Base-by-base conservation (phyloP, 2,888 invertebrate genomes). In the Chaitophorus viminalis region DNA sequence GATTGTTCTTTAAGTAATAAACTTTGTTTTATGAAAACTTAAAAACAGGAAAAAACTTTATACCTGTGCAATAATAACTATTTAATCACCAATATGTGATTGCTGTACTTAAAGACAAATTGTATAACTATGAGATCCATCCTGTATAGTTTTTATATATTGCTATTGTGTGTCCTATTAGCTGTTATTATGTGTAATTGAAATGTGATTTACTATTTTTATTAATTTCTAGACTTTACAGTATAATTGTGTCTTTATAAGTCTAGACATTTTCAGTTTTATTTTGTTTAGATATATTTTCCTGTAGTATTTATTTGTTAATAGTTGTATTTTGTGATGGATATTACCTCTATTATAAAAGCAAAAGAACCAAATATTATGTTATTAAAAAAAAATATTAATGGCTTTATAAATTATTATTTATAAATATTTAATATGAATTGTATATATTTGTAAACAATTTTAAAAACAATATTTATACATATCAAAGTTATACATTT, bases 201-300 rank as follows among this genome's bases (percentile, higher is more conserved):
- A 87, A 87, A 87, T 87, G 87, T 87, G 81, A 87, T 87, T 87
- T 87, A 87, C 79, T 78, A 77, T 84, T 77, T 78, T 86, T 54
- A 54, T 72, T 70, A 70, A 74, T 81, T 81, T 75, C 33, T 77
- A 68, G 54, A n/a, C 31, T 52, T 86, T 70, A 70, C 11, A 33
- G 68, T 85, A 52, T 76, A 68, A 81, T 87, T 78, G 18, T n/a
- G 39, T 79, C 17, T 74, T 29, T 72, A 39, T 74, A 81, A n/a
- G 46, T 75, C 60, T 79, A 54, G 36, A 39, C n/a, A 60, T 78
- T 70, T 75, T 75, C 29, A 14, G 36, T 87, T 81, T 39, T 81
- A 79, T 74, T 81, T 79, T 86, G n/a, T 72, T 86, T 52, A 54
- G 33, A 25, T 79, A 78, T 36, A 86, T 36, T 72, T 79, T 87